These are phyloP conservation scores for Trachelus stipa DNA, from an alignment of 2,888 invertebrate genomes.

Conservation along the genomic window DNA sequence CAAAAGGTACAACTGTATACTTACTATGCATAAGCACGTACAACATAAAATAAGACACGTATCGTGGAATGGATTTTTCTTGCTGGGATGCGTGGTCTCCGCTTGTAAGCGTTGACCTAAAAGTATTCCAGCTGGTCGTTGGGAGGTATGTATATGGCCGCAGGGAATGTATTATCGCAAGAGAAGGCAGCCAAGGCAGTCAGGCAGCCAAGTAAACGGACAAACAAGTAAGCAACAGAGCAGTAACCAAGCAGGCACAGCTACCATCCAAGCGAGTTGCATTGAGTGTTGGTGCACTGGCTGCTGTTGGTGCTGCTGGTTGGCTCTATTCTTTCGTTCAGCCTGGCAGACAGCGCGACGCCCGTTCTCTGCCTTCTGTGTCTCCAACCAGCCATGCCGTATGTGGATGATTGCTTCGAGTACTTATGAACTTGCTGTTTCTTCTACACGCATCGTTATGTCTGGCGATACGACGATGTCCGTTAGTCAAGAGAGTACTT, in stretches of 20 bases:
- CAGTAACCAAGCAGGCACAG: background rate
- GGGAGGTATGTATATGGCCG: slow-evolving; percentile 11
- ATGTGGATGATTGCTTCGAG: background rate
- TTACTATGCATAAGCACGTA: background rate
- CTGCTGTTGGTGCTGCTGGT: background rate
- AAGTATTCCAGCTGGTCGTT: slow-evolving; percentile 30
- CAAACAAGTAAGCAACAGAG: slow-evolving; percentile 16
- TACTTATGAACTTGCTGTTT: background rate
- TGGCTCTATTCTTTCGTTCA: background rate
- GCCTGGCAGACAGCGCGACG: slow-evolving; percentile 15
- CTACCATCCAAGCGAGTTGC: background rate
- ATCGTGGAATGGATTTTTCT: slow-evolving; percentile 29
- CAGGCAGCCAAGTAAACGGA: slow-evolving; percentile 19
- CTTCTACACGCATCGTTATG: background rate
- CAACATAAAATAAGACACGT: slow-evolving; percentile 1
- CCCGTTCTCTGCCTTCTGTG: slow-evolving; percentile 5
- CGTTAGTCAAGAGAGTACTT: background rate
- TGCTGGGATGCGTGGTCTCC: slow-evolving; percentile 26
- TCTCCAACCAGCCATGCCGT: background rate
- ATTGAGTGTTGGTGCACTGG: background rate
- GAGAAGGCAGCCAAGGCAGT: slow-evolving; percentile 14
- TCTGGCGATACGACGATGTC: background rate
- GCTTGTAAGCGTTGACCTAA: slow-evolving; percentile 34
- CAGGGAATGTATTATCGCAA: slow-evolving; percentile 14
- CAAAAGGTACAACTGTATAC: background rate